Evolutionary conservation across 2,797 vertebrate species (phyloP).

Genomic region (Chelonia mydas): DNA sequence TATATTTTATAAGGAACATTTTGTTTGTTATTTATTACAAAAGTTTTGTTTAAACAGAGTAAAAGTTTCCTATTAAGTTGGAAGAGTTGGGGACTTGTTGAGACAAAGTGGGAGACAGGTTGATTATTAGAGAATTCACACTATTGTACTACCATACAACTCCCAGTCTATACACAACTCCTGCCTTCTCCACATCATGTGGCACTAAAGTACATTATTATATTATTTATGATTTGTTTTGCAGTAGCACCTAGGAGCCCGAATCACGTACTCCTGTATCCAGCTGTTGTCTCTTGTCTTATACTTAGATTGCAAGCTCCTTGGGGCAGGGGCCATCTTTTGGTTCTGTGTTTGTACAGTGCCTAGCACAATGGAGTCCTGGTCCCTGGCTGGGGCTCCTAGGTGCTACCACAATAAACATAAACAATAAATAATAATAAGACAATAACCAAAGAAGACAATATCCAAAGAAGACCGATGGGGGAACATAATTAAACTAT

Average conservation of each 20-base stretch:
- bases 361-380: not conserved
- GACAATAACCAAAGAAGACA: not conserved
- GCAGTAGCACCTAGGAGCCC: not conserved
- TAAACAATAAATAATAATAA: not conserved
- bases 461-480: not conserved
- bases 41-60: fast-evolving
- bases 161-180: not conserved
- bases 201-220: not conserved
- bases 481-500: not conserved
- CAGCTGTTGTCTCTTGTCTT: not conserved
- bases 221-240: not conserved
- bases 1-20: not conserved
- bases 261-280: not conserved
- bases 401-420: not conserved
- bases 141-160: not conserved
- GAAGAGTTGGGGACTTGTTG: not conserved
- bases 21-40: not conserved
- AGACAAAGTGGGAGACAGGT: not conserved
- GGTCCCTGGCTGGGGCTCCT: not conserved
- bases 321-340: not conserved
- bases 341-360: not conserved
- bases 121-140: not conserved
- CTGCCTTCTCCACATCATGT: not conserved
- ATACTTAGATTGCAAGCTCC: not conserved
- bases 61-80: not conserved